Base-by-base conservation (phyloP, 2,113 vertebrate species). In the Hoplias malabaricus region DNA sequence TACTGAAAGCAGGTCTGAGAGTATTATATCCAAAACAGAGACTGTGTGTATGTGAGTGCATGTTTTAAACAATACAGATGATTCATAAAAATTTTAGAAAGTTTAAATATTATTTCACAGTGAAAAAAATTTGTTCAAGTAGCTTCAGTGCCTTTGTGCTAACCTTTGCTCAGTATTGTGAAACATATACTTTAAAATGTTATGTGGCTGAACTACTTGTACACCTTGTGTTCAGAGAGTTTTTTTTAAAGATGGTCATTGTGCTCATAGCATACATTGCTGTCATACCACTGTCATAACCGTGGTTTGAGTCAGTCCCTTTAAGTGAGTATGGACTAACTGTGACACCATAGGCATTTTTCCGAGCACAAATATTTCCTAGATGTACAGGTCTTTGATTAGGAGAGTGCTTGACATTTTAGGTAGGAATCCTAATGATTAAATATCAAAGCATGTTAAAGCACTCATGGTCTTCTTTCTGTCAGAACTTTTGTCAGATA, bases 221-320 rank as follows among this genome's bases (percentile, higher is more conserved):
- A 40, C 48, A 36, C 54, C 34, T 19, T 38, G 16, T 29, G 38
- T 36, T 40, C 50, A 70, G 25, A 23, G 7, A 54, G n/a, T 16
- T 38, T n/a, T 19, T 1, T 13, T 25, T 16, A 6, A 19, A 25
- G 23, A 11, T 40, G 16, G 33, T 16, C 34, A 12, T 85, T 80
- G n/a, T 67, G 23, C n/a, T 78, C 87, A 86, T 88, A 81, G 56
- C 85, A 83, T 19, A 83, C 65, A 83, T 86, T 33, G 76, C 54
- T 71, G 23, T 36, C 81, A 76, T 87, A 59, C 79, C 73, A 13
- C 66, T 79, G 48, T 40, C 43, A 46, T 46, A 46, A 19, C 6
- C n/a, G 7, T 2, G 80, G 76, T 69, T 66, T 81, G 74, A 61
- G 76, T 75, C 54, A 31, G 40, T 73, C 31, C 80, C 65, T 66